Conservation (phyloP, 2,113 vertebrate genomes). For the Clarias magur region DNA sequence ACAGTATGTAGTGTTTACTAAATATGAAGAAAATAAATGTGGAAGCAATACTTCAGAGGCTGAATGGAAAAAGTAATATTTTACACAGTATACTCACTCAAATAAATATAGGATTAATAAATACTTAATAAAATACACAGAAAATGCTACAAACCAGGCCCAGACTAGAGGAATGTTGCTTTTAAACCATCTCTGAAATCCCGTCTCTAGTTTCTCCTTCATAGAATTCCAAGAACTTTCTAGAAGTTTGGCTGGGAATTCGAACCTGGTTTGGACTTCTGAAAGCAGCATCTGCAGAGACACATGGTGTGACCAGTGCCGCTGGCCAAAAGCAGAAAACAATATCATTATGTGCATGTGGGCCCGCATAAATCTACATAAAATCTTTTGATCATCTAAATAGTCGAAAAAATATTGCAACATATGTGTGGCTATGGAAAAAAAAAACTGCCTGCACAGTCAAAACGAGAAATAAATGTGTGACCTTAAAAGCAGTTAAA, state of each 20-base stretch:
- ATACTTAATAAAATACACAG: neutral
- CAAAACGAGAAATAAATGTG: neutral
- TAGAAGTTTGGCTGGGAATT: neutral
- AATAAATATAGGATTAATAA: neutral
- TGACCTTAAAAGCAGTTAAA: neutral
- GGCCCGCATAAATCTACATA: conserved; percentile 29
- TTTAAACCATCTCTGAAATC: neutral
- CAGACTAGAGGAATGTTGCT: neutral
- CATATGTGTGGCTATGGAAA: neutral
- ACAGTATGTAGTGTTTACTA: neutral
- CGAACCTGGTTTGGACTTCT: conserved; percentile 1
- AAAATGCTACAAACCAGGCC: neutral
- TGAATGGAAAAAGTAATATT: too few relatives aligned
- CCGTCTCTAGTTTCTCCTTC: neutral
- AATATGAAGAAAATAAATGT: neutral
- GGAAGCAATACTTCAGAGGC: neutral
- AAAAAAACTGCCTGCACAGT: too few relatives aligned
- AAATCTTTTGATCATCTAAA: conserved; percentile 24
- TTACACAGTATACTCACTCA: neutral
- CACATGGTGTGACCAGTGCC: conserved; percentile 3
- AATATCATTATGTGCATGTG: conserved; percentile 32
- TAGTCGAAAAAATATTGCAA: neutral
- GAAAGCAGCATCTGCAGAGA: conserved; percentile 12
- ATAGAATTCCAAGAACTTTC: neutral
- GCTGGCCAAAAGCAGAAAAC: conserved; percentile 27